phyloP scores from a whole-genome alignment of 2,888 invertebrate species.

The Agriopis leucophaearia region DNA sequence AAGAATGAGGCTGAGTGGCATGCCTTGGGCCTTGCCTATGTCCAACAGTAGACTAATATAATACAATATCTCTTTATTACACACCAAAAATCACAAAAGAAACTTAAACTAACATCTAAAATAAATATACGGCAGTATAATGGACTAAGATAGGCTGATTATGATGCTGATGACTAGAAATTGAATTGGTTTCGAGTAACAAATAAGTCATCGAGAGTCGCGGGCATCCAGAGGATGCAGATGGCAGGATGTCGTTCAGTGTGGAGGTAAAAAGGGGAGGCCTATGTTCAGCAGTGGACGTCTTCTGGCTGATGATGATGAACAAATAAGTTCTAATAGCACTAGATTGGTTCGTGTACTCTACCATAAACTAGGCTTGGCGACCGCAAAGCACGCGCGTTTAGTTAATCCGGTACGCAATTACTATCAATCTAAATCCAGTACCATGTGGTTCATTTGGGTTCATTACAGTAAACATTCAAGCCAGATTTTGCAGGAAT shows the following conservation, averaged over 20 bases:
- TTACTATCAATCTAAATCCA: constrained; percentile 27
- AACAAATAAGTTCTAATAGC: not conserved
- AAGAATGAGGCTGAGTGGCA: no score
- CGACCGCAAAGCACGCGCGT: constrained; percentile 14
- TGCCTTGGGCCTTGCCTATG: no score
- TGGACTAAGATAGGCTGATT: no score
- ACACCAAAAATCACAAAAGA: no score
- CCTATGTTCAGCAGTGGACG: no score
- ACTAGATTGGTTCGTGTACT: not conserved
- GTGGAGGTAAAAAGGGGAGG: no score
- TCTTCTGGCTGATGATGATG: no score
- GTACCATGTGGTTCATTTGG: not conserved
- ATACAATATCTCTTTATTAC: not conserved
- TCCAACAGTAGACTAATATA: no score
- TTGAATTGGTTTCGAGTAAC: not conserved
- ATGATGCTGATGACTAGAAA: not conserved
- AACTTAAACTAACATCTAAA: not conserved
- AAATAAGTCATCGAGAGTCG: no score
- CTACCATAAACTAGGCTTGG: not conserved
- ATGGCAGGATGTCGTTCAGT: no score
- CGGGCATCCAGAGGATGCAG: no score
- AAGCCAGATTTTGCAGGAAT: not conserved
- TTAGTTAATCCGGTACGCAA: constrained; percentile 22
- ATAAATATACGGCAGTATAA: not conserved
- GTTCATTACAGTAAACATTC: not conserved